phyloP scores from a whole-genome alignment of 2,797 vertebrate genomes.

The Okamejei kenojei region DNA sequence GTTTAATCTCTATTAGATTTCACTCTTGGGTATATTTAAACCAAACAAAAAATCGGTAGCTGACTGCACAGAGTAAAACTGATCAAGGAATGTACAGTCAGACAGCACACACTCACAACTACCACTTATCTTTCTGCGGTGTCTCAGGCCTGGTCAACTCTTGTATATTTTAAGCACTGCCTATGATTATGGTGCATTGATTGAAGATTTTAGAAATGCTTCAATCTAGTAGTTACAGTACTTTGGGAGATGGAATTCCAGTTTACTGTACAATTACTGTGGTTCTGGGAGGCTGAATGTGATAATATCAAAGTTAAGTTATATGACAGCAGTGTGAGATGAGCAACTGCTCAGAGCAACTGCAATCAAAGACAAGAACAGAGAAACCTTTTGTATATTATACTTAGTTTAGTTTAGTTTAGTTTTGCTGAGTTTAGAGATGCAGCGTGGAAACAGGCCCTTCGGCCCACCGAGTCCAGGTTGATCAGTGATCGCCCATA shows the following conservation, averaged over 20 bases:
- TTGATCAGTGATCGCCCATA: no score
- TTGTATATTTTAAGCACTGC: background rate
- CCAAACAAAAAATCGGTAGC: background rate
- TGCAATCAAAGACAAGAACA: background rate
- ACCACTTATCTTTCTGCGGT: background rate
- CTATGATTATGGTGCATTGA: background rate
- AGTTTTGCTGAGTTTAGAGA: no score
- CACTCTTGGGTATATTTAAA: background rate
- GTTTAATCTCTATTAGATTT: background rate
- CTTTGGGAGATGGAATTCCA: background rate
- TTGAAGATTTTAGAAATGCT: background rate
- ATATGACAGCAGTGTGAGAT: background rate
- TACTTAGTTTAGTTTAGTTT: no score
- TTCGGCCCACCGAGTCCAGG: no score
- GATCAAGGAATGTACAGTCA: background rate
- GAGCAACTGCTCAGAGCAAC: background rate
- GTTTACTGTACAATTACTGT: background rate
- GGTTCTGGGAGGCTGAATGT: background rate
- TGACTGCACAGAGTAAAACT: background rate
- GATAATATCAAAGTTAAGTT: background rate
- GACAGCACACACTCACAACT: background rate
- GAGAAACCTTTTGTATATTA: background rate
- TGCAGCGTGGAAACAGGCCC: no score
- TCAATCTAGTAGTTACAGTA: background rate
- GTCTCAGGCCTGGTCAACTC: background rate